Evolutionary conservation across 2,797 vertebrate genomes (phyloP).

Genomic region (Pangasius krempfi): DNA sequence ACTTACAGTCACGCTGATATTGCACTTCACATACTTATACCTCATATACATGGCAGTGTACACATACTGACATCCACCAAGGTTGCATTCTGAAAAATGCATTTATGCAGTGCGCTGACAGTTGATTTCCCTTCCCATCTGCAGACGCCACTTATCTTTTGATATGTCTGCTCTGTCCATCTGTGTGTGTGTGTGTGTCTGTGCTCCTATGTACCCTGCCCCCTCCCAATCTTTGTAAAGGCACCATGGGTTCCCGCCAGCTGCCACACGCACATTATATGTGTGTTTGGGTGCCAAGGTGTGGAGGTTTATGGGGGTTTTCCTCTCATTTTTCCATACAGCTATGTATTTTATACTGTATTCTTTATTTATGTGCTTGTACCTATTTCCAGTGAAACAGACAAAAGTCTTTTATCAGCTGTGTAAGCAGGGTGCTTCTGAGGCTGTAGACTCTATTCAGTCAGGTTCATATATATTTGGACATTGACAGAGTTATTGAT

Average conservation of each 20-base stretch:
- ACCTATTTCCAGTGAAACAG: not conserved
- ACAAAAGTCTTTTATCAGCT: not conserved
- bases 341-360: not conserved
- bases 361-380: not conserved
- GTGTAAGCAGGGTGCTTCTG: not conserved
- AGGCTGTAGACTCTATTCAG: not conserved
- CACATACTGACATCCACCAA: not conserved
- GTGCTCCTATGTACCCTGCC: constrained; percentile 21
- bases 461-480: not conserved
- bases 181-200: constrained; percentile 18
- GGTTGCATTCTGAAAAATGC: not conserved
- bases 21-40: too few relatives aligned
- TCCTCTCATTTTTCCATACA: not conserved
- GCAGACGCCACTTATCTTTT: not conserved
- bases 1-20: not conserved
- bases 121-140: not conserved
- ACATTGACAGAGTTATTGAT: not conserved
- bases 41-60: not conserved
- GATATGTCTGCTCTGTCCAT: constrained; percentile 21
- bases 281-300: not conserved
- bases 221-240: constrained; percentile 12
- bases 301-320: not conserved
- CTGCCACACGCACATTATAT: constrained; percentile 19
- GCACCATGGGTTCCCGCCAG: constrained; percentile 37
- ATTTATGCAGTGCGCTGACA: not conserved